Percentiles rank a stretch among this genome's conserved stretches.
Conservation (phyloP, 1,140 invertebrate species). For the Cydia fagiglandana region DNA sequence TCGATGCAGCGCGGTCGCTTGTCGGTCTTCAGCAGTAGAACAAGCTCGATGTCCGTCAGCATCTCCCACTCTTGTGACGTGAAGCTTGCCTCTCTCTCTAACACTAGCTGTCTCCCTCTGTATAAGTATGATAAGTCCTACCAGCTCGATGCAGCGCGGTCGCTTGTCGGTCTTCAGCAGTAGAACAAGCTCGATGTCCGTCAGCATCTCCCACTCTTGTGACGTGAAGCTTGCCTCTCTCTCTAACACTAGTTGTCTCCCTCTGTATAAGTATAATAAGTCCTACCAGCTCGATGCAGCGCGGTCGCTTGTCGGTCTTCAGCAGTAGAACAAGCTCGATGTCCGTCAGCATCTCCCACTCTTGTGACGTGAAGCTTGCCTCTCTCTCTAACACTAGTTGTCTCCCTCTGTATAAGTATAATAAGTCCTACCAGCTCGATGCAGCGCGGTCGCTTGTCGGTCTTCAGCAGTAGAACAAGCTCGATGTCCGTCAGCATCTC, state of each 20-base stretch:
- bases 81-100: no score
- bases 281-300: slow-evolving; percentile 66
- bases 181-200: slow-evolving; percentile 66
- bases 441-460: slow-evolving; percentile 51
- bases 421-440: slow-evolving; percentile 60
- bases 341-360: slow-evolving; percentile 60
- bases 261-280: neutral
- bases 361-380: slow-evolving; percentile 49
- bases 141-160: slow-evolving; percentile 62
- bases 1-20: no score
- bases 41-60: no score
- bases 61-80: slow-evolving; percentile 56
- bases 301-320: slow-evolving; percentile 50
- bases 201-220: slow-evolving; percentile 60
- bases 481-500: slow-evolving; percentile 64
- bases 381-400: slow-evolving; percentile 55
- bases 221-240: slow-evolving; percentile 48
- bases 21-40: no score
- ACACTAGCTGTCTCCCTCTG: no score
- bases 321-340: slow-evolving; percentile 67
- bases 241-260: slow-evolving; percentile 58
- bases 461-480: slow-evolving; percentile 62
- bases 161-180: slow-evolving; percentile 55
- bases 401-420: neutral
- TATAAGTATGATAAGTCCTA: slow-evolving; percentile 39